Evolutionary conservation across 2,113 vertebrate species (phyloP).

Genomic region (Zapus hudsonius): DNA sequence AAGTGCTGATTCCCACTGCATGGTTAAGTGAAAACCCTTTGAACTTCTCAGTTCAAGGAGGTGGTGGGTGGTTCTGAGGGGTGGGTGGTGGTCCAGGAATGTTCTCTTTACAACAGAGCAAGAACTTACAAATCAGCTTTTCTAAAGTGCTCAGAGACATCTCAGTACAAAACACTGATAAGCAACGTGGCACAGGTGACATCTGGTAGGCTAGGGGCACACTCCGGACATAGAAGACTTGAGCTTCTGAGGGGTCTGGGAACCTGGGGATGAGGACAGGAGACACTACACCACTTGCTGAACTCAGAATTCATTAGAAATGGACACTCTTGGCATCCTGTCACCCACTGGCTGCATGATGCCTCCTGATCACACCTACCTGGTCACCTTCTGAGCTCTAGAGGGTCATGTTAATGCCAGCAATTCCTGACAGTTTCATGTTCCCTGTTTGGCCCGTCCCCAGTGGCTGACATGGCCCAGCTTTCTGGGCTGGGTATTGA

Average conservation of each 20-base stretch:
- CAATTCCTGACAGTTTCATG: too few relatives aligned
- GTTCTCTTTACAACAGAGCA: conserved; percentile 20
- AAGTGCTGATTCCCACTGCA: conserved; percentile 12
- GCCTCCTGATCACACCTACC: too few relatives aligned
- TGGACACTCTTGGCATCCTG: background rate
- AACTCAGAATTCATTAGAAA: background rate
- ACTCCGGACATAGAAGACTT: background rate
- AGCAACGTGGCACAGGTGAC: conserved; percentile 76
- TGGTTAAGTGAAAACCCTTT: background rate
- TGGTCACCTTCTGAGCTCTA: background rate
- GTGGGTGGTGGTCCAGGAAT: background rate
- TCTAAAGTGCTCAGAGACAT: conserved; percentile 82
- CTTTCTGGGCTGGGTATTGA: background rate
- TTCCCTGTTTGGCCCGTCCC: background rate
- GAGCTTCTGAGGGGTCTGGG: background rate
- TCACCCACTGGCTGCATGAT: background rate
- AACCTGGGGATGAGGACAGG: background rate
- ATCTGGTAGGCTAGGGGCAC: fast-evolving
- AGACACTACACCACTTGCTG: background rate
- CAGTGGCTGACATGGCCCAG: background rate
- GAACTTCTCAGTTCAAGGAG: conserved; percentile 47
- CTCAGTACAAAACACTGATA: conserved; percentile 77
- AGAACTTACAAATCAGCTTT: conserved; percentile 56
- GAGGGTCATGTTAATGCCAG: background rate
- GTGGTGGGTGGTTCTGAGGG: too few relatives aligned